phyloP scores from a whole-genome alignment of 35 echinoderm and acorn worm species.

The Holothuria glaberrima region DNA sequence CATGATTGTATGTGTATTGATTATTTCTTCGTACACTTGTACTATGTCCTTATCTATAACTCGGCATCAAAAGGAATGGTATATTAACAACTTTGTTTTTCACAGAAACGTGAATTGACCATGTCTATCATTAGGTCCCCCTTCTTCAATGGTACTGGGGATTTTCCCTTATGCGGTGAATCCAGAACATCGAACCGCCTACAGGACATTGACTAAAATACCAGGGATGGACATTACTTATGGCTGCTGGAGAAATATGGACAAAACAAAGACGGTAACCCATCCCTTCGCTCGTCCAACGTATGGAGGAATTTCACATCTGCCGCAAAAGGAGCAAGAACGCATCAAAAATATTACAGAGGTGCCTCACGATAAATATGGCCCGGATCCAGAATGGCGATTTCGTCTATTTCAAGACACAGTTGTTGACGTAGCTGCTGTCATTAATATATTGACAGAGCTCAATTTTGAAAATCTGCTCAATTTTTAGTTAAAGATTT shows the following conservation, averaged over 20 bases:
- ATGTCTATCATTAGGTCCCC: too few species aligned
- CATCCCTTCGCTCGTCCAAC: neutral
- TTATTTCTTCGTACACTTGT: too few species aligned
- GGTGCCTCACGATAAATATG: neutral
- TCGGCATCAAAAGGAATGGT: too few species aligned
- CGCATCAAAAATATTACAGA: neutral
- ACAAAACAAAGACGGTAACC: neutral
- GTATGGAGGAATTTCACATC: neutral
- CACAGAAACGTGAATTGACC: too few species aligned
- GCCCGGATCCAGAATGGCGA: neutral
- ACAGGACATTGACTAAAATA: neutral
- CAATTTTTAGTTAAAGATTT: too few species aligned
- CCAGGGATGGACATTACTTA: neutral
- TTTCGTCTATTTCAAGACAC: neutral
- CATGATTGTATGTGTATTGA: too few species aligned
- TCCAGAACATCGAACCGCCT: neutral
- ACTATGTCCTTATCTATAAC: too few species aligned
- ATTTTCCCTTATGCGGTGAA: neutral
- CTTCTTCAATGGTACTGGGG: neutral
- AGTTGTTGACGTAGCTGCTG: neutral
- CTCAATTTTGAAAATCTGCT: too few species aligned
- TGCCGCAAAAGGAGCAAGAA: neutral
- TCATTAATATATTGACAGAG: too few species aligned
- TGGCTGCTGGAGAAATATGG: neutral
- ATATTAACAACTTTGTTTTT: too few species aligned